Evolutionary conservation across 2,888 invertebrate species (phyloP), one percentile per base, ranked within the genome.

Genomic region (Drosophila yooni): DNA sequence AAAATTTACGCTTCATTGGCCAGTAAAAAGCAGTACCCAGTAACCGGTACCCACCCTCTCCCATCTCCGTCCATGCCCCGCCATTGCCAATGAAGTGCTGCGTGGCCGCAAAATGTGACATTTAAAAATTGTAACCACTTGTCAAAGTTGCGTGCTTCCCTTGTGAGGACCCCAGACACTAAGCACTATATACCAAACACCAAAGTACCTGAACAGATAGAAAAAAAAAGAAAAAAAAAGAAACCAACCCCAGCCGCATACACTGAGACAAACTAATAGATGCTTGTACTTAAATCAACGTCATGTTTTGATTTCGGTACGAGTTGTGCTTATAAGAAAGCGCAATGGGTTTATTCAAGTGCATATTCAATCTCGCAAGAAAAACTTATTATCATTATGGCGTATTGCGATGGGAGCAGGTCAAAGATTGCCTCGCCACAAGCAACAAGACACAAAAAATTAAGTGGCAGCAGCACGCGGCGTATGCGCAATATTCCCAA

Each of bases 121-220:
- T 88, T 88, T 74, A 85, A 89, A 84, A 89, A 88, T 85, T 82
- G 75, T 89, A 72, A 80, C 80, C 88, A 89, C 85, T 85, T 85
- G 77, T 85, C 85, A 89, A 88, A 79, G 70, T 69, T 36, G 67
- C 53, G 43, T 21, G 43, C 21, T 61, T 33, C 51, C 27, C n/a
- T 43, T 57, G 27, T n/a, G n/a, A 21, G 13, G 10, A 31, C 5
- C 29, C 21, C n/a, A 5, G 31, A 40, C 31, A 29, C n/a, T 10
- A 18, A 56, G 25, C 13, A 34, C 21, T 25, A 34, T 8, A 27
- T 3, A 25, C 34, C 21, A 56, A 29, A 31, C 31, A 21, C 8
- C 8, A 25, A 25, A 33, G 33, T 33, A 33, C 33, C 33, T 10
- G 10, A 36, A 36, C 7, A 36, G 15, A 3, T 15, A 7, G 15